These are phyloP conservation scores for Alloscopus bannaensis DNA, from an alignment of 2,888 invertebrate species.

Conservation along the genomic window DNA sequence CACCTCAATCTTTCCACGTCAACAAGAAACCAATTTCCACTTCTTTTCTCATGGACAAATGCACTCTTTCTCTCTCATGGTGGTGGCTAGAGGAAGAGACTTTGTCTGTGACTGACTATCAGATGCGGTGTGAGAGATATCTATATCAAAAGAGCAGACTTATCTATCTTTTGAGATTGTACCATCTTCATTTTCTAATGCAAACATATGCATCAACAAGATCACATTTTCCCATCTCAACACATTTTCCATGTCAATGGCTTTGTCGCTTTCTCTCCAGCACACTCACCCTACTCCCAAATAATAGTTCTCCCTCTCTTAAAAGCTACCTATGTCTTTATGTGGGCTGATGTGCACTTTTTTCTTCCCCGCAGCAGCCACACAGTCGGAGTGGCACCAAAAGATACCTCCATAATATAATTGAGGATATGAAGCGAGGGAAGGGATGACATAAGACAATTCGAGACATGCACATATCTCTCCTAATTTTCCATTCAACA, in stretches of 20 bases:
- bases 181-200: constrained; percentile 15
- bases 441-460: constrained; percentile 3
- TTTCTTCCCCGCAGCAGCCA: too few relatives aligned
- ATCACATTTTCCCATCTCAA: constrained; percentile 3
- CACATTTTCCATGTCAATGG: constrained; percentile 24
- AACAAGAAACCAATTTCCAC: constrained; percentile 33
- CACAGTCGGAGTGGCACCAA: too few relatives aligned
- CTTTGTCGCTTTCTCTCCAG: constrained; percentile 3
- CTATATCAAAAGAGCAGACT: too few relatives aligned
- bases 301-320: neutral
- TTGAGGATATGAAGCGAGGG: too few relatives aligned
- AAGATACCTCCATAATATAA: too few relatives aligned
- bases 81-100: too few relatives aligned
- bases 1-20: constrained; percentile 34
- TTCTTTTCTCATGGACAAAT: constrained; percentile 24
- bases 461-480: constrained; percentile 3
- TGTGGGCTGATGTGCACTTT: too few relatives aligned
- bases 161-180: too few relatives aligned
- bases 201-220: constrained; percentile 13
- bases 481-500: constrained; percentile 7
- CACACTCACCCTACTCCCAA: neutral
- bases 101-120: too few relatives aligned
- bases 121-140: too few relatives aligned
- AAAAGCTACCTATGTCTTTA: too few relatives aligned
- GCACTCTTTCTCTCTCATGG: constrained; percentile 19